phyloP scores from a whole-genome alignment of 2,797 vertebrate genomes.

The Trematomus bernacchii region DNA sequence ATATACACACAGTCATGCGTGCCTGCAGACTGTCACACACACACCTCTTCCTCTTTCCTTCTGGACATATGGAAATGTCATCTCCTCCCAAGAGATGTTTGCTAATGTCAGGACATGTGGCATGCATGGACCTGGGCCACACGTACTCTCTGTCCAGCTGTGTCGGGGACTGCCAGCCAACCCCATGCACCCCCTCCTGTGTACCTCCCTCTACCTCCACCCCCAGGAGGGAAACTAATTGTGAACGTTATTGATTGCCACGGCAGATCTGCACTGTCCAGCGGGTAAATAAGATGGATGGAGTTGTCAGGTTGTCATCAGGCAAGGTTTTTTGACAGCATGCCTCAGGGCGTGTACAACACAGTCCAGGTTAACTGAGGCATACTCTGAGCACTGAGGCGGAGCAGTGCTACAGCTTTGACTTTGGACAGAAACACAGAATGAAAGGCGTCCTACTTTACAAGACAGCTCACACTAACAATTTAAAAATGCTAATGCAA shows the following conservation, averaged over 20 bases:
- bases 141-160: conserved; percentile 80
- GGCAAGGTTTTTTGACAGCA: conserved; percentile 77
- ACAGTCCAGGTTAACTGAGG: conserved; percentile 75
- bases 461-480: background rate
- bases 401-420: conserved; percentile 49
- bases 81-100: conserved; percentile 68
- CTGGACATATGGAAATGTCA: conserved; percentile 83
- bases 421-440: conserved; percentile 65
- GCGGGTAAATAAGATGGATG: conserved; percentile 87
- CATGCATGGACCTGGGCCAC: conserved; percentile 71
- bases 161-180: conserved; percentile 68
- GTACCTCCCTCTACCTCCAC: conserved; percentile 48
- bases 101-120: conserved; percentile 85
- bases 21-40: conserved; percentile 21
- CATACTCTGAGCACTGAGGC: conserved; percentile 51
- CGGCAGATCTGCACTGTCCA: conserved; percentile 76
- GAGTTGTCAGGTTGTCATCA: conserved; percentile 86
- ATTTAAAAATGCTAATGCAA: background rate
- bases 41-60: conserved; percentile 37
- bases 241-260: conserved; percentile 87
- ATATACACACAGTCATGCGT: conserved; percentile 2
- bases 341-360: conserved; percentile 77
- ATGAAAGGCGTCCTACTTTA: conserved; percentile 53
- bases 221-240: conserved; percentile 83
- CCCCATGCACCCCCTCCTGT: conserved; percentile 7